Conservation (phyloP, 2,888 invertebrate species). For the Pilophorus perplexus region DNA sequence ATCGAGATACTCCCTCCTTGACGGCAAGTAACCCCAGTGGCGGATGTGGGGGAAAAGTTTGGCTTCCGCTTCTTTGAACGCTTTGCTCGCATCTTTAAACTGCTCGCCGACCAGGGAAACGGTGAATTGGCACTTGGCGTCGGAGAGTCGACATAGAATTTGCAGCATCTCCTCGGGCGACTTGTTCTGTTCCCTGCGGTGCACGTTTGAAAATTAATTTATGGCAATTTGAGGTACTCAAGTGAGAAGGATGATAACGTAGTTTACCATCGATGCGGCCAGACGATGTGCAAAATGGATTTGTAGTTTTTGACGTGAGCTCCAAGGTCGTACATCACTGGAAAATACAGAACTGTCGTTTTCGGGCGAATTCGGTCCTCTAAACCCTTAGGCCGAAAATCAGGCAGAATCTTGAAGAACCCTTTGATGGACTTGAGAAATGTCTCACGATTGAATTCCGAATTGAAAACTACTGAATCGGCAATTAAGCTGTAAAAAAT, state of each 20-base stretch:
- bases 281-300: conserved; percentile 58
- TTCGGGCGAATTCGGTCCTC: conserved; percentile 59
- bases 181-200: conserved; percentile 67
- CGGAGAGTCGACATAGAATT: conserved; percentile 56
- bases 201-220: too few species aligned
- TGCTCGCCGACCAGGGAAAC: conserved; percentile 64
- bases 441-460: conserved; percentile 65
- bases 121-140: conserved; percentile 58
- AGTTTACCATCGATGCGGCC: conserved; percentile 68
- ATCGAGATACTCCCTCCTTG: conserved; percentile 58
- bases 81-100: conserved; percentile 53
- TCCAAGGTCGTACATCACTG: conserved; percentile 54
- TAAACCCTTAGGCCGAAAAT: conserved; percentile 60
- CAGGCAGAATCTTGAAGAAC: conserved; percentile 65
- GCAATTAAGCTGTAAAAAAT: conserved; percentile 59
- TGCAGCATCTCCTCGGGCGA: conserved; percentile 65
- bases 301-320: conserved; percentile 40
- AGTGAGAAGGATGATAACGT: neutral
- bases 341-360: conserved; percentile 63
- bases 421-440: conserved; percentile 62
- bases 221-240: too few species aligned
- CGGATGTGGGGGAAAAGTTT: conserved; percentile 53
- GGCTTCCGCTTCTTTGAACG: conserved; percentile 51
- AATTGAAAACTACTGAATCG: conserved; percentile 68
- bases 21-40: conserved; percentile 61